A percentile compares a stretch with the other conserved stretches of the same genome.
Conservation (phyloP, 2,888 invertebrate genomes). For the Eledona agricola region DNA sequence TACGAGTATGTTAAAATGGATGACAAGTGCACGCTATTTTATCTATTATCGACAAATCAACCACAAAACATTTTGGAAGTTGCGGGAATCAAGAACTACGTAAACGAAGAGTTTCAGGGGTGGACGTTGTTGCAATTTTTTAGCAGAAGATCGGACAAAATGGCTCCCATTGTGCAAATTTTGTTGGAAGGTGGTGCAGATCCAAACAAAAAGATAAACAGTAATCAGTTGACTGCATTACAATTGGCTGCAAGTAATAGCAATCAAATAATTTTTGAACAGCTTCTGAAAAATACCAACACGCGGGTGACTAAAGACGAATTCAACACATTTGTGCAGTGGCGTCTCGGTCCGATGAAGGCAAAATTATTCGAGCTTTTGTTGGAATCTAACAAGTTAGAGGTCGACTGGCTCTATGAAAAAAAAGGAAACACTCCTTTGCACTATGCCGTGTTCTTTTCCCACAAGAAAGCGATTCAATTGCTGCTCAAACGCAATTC, state of each 20-base stretch:
- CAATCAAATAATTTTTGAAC: conserved; percentile 7
- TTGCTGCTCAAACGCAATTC: conserved; percentile 7
- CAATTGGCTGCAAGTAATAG: conserved; percentile 19
- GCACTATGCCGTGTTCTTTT: conserved; percentile 21
- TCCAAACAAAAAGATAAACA: conserved; percentile 5
- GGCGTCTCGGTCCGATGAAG: conserved; percentile 7
- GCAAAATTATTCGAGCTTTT: conserved; percentile 13
- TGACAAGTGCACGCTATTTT: conserved; percentile 17
- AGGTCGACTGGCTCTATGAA: neutral
- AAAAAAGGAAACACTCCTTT: conserved; percentile 21
- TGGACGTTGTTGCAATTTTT: conserved; percentile 22
- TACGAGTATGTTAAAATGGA: conserved; percentile 2
- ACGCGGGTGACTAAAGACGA: conserved; percentile 6
- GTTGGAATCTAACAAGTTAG: conserved; percentile 23
- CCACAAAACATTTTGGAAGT: neutral
- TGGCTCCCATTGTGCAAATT: conserved; percentile 7
- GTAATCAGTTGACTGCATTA: conserved; percentile 7
- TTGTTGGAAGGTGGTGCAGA: conserved; percentile 18
- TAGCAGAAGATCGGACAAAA: conserved; percentile 6
- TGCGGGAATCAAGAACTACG: conserved; percentile 1
- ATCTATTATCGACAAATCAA: conserved; percentile 7
- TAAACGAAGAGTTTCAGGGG: conserved; percentile 9
- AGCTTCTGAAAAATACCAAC: conserved; percentile 9
- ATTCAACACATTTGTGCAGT: conserved; percentile 13
- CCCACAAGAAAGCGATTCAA: conserved; percentile 23